Conservation (phyloP, 2,113 vertebrate species). For the Aptenodytes forsteri region DNA sequence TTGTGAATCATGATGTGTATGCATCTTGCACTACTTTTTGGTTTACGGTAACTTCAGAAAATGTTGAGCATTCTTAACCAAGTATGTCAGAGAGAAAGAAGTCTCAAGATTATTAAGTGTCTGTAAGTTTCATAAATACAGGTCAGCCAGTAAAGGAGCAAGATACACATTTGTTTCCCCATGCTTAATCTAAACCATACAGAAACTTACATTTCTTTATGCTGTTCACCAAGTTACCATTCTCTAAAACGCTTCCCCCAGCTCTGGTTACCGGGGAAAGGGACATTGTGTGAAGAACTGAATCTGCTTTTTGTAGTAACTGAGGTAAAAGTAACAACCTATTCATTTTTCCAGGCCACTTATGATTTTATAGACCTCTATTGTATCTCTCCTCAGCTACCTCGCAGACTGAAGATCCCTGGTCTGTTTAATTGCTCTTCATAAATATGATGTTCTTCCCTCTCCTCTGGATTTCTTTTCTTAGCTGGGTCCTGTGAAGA, state of each 20-base stretch:
- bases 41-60: slow-evolving; percentile 13
- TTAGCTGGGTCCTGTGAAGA: not conserved
- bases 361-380: not conserved
- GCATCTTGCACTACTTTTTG: not conserved
- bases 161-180: not conserved
- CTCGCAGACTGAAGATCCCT: not conserved
- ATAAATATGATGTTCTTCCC: not conserved
- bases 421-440: not conserved
- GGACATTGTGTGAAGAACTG: not conserved
- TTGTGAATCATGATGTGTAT: not conserved
- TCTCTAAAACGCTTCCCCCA: not conserved
- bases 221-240: not conserved
- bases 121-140: slow-evolving; percentile 10
- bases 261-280: not conserved
- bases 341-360: not conserved
- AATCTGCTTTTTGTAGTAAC: not conserved
- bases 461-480: not conserved
- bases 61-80: slow-evolving; percentile 19
- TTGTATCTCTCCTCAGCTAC: not conserved
- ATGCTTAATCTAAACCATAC: slow-evolving; percentile 33
- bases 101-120: slow-evolving; percentile 10
- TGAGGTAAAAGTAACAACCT: not conserved
- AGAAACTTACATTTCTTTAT: not conserved
- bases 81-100: slow-evolving; percentile 22
- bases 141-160: not conserved